Percentiles rank a stretch among this genome's conserved stretches.
Conservation (phyloP, 2,888 invertebrate species). For the Cylloceria caligata region DNA sequence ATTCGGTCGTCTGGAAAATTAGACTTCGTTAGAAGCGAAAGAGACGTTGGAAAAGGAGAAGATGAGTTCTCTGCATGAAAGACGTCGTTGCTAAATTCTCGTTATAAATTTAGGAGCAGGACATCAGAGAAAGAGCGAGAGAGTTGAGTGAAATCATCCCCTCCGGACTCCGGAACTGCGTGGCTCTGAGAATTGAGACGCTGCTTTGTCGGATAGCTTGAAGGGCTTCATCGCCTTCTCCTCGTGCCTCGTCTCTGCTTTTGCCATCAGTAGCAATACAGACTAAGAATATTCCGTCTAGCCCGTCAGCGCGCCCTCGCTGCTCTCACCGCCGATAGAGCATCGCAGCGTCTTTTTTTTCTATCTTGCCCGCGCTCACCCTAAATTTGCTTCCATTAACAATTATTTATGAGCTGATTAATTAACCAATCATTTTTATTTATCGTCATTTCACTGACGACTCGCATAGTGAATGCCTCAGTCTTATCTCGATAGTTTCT, state of each 20-base stretch:
- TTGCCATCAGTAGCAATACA: slow-evolving; percentile 12
- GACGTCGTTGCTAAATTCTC: slow-evolving; percentile 6
- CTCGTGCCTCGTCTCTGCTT: slow-evolving; percentile 8
- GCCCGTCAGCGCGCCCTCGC: slow-evolving; percentile 16
- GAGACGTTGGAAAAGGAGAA: slow-evolving; percentile 4
- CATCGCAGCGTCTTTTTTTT: slow-evolving; percentile 19
- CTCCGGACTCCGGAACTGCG: slow-evolving; percentile 37
- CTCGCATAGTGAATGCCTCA: neutral
- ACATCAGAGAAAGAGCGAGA: neutral
- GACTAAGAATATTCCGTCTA: slow-evolving; percentile 2
- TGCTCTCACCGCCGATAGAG: neutral
- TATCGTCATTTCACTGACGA: slow-evolving; percentile 22
- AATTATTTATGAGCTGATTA: slow-evolving; percentile 61
- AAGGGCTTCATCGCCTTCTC: slow-evolving; percentile 17
- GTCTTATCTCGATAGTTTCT: neutral
- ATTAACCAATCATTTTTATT: slow-evolving; percentile 54
- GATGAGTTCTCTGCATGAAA: neutral
- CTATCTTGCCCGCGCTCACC: slow-evolving; percentile 13
- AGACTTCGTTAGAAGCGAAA: slow-evolving; percentile 21
- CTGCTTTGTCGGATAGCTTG: slow-evolving; percentile 27
- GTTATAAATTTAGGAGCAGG: slow-evolving; percentile 25
- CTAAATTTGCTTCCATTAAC: slow-evolving; percentile 32
- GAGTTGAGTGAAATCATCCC: neutral
- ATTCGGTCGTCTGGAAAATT: slow-evolving; percentile 36
- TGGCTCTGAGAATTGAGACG: slow-evolving; percentile 38